Evolutionary conservation across 2,113 vertebrate genomes (phyloP).

Genomic region (Beaufortia kweichowensis): DNA sequence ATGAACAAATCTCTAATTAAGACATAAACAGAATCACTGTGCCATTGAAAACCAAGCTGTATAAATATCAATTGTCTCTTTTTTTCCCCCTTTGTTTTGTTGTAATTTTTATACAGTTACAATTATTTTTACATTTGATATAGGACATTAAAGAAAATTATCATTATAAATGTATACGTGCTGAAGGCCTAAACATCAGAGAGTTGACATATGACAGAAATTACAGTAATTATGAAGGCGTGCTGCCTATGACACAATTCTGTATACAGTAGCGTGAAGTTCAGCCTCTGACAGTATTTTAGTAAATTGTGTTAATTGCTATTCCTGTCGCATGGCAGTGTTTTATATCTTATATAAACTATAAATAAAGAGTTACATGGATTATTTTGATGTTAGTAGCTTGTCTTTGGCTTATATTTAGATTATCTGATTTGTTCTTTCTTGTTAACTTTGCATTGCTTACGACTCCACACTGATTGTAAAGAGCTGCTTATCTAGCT

Average conservation of each 20-base stretch:
- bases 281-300: not conserved
- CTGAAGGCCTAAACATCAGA: not conserved
- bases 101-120: not conserved
- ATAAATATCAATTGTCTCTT: not conserved
- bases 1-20: constrained; percentile 67
- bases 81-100: too few relatives aligned
- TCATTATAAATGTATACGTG: not conserved
- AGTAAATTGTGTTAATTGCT: not conserved
- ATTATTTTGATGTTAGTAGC: not conserved
- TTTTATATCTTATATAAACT: too few relatives aligned
- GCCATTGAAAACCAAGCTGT: not conserved
- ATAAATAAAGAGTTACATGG: too few relatives aligned
- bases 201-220: not conserved
- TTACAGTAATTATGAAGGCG: not conserved
- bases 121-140: not conserved
- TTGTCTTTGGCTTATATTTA: not conserved
- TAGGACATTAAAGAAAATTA: not conserved
- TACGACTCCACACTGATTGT: constrained; percentile 39
- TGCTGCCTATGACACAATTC: too few relatives aligned
- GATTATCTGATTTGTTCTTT: constrained; percentile 8
- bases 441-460: constrained; percentile 45
- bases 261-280: not conserved
- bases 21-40: constrained; percentile 39
- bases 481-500: constrained; percentile 37
- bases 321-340: too few relatives aligned